These are phyloP conservation scores for Xestia sexstrigata DNA, from an alignment of 2,888 invertebrate genomes.

Conservation along the genomic window DNA sequence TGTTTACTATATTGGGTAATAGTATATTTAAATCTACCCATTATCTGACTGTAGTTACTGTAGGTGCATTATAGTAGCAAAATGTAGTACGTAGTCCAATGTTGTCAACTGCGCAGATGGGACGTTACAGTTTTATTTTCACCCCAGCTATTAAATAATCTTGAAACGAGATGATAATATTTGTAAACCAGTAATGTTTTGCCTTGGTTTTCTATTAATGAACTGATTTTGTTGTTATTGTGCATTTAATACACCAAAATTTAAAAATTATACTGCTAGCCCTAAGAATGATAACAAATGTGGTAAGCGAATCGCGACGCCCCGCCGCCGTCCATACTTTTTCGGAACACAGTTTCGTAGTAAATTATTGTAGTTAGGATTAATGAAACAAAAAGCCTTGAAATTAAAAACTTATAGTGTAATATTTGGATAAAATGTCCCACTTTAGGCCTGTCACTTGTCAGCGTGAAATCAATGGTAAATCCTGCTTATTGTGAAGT, in stretches of 20 bases:
- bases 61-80: constrained; percentile 40
- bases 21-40: constrained; percentile 8
- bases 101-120: not conserved
- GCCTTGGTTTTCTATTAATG: not conserved
- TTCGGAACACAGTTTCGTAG: constrained; percentile 51
- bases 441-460: not conserved
- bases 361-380: constrained; percentile 28
- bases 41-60: constrained; percentile 34
- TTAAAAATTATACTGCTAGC: constrained; percentile 4
- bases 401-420: not conserved
- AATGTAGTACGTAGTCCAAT: not conserved
- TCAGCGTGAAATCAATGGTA: not conserved
- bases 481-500: not conserved
- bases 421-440: not conserved
- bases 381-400: constrained; percentile 18
- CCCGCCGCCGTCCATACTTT: constrained; percentile 42
- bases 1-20: constrained; percentile 26
- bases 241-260: constrained; percentile 26
- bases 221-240: constrained; percentile 11
- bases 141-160: not conserved
- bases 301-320: constrained; percentile 31
- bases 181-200: not conserved
- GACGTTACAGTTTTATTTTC: not conserved
- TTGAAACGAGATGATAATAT: not conserved
- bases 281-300: constrained; percentile 16